These are phyloP conservation scores for Apis dorsata DNA, from an alignment of 1,140 invertebrate genomes.

Conservation along the genomic window DNA sequence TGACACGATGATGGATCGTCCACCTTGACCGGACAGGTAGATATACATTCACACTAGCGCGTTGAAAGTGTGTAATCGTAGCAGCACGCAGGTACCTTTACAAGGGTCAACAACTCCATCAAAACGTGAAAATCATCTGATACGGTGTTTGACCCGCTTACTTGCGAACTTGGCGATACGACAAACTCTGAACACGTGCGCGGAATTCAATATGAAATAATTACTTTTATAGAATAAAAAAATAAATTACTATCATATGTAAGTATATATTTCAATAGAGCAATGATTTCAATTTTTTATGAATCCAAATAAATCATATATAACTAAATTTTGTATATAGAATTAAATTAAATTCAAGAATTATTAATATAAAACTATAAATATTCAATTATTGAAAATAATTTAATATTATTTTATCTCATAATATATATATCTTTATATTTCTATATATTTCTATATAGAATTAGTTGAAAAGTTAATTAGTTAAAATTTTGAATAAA, in stretches of 20 bases:
- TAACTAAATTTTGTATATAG: too few species aligned
- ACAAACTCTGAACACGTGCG: background rate
- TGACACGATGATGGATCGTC: conserved; percentile 78
- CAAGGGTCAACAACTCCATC: conserved; percentile 66
- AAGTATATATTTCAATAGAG: background rate
- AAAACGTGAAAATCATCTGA: conserved; percentile 58
- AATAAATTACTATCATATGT: background rate
- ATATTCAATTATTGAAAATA: too few species aligned
- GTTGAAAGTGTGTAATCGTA: conserved; percentile 65
- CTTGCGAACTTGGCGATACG: conserved; percentile 1
- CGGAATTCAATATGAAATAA: background rate
- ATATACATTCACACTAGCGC: conserved; percentile 61
- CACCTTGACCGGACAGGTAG: conserved; percentile 68
- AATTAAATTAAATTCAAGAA: too few species aligned
- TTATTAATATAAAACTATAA: too few species aligned
- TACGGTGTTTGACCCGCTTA: conserved; percentile 9
- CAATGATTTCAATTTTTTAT: too few species aligned
- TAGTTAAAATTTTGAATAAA: too few species aligned
- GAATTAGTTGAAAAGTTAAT: too few species aligned
- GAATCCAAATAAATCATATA: too few species aligned
- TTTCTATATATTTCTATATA: too few species aligned
- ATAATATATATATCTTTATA: too few species aligned
- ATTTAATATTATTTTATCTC: too few species aligned
- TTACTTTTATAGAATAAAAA: background rate
- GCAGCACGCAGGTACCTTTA: conserved; percentile 54